phyloP scores from a whole-genome alignment of 2,113 vertebrate genomes.

The Ploceus nigricollis region DNA sequence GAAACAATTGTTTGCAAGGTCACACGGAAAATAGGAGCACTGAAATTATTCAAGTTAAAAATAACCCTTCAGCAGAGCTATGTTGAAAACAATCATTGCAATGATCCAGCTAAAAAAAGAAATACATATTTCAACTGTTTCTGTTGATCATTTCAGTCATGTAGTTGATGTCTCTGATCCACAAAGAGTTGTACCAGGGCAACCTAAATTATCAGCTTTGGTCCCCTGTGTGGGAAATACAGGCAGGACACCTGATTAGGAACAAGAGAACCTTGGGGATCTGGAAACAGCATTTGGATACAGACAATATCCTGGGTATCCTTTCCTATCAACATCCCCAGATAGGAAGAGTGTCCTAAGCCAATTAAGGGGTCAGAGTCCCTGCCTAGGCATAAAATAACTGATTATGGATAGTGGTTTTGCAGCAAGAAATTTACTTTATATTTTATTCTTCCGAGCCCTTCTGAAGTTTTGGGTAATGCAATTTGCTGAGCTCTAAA shows the following conservation, averaged over 20 bases:
- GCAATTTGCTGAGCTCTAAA: conserved; percentile 40
- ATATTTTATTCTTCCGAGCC: background rate
- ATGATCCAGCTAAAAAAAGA: background rate
- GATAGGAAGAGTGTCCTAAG: background rate
- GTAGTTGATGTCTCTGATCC: background rate
- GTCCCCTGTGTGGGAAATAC: background rate
- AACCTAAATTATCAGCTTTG: background rate
- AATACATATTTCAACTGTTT: background rate
- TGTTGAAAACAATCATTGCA: background rate
- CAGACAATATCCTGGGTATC: background rate
- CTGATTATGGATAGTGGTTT: background rate
- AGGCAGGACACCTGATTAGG: background rate
- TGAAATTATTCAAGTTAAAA: conserved; percentile 1
- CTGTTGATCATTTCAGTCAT: background rate
- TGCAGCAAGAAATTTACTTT: background rate
- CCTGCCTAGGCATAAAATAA: background rate
- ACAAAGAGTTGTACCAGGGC: background rate
- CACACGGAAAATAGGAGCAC: background rate
- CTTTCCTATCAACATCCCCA: background rate
- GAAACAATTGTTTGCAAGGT: conserved; percentile 4
- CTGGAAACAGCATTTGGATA: background rate
- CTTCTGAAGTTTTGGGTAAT: background rate
- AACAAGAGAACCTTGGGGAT: background rate
- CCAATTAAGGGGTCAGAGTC: background rate
- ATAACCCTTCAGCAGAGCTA: background rate